Base-by-base conservation (phyloP, 1,140 invertebrate genomes). In the Temnothorax nylanderi region DNA sequence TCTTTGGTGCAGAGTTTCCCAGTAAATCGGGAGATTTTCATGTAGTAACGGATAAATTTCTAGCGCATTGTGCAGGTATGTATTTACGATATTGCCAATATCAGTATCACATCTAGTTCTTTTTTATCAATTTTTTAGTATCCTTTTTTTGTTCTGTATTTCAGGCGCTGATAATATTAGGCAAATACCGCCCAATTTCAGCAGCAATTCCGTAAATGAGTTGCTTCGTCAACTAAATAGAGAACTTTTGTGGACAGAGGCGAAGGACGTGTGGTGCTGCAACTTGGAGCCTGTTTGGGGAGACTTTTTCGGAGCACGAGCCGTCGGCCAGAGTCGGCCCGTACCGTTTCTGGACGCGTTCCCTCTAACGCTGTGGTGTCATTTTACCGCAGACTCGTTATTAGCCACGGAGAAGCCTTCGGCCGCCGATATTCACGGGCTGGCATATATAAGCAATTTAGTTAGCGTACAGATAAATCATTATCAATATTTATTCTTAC, bases 341-440 rank as follows among this genome's bases (percentile, higher is more conserved):
- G 97, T 98, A 51, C 98, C 98, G 2, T 98, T 99, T 94, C 95
- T 99, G 8, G 98, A 99, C 93, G 98, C 98, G 2, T 97, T 99
- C 90, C 98, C 98, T 0, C 93, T 99, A 13, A 98, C 98, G 0
- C 90, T 98, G 34, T 99, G 98, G 98, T 91, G 97, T 72, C 95
- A 96, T 67, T 94, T 95, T 71, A 94, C 94, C 37, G 91, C 95
- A 75, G 92, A 95, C 44, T 84, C 92, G 16, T n/a, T 87, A 7
- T 69, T 60, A 16, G 44, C 75, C 3, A 47, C 51, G 5, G 32
- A 76, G 26, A 51, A 74, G 8, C 44, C 86, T 6, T 72, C 72
- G 41, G 37, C 78, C 11, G 96, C 97, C 18, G 96, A 97, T 94
- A 96, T 97, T 91, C 97, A 97, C 92, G 96, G 96, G 1, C 96